Evolutionary conservation across 1,140 invertebrate genomes (phyloP).

Genomic region (Solenopsis fugax): DNA sequence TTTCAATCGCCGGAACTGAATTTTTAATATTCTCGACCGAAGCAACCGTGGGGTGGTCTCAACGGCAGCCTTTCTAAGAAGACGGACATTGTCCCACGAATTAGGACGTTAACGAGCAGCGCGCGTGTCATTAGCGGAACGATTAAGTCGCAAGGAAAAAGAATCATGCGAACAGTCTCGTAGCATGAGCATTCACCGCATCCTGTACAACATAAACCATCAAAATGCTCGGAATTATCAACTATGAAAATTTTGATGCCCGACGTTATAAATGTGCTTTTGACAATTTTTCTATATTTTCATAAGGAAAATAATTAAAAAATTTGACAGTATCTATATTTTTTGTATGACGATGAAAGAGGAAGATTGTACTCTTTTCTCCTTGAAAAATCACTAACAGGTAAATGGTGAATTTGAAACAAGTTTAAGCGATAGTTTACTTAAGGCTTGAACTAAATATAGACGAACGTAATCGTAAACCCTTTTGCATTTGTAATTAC

Average conservation of each 20-base stretch:
- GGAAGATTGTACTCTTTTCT: not conserved
- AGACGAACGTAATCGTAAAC: slow-evolving; percentile 22
- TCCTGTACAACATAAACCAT: slow-evolving; percentile 22
- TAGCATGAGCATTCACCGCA: slow-evolving; percentile 33
- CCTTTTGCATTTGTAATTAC: slow-evolving; percentile 28
- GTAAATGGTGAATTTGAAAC: not conserved
- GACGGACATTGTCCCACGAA: slow-evolving; percentile 22
- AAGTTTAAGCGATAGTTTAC: not conserved
- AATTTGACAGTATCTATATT: not conserved
- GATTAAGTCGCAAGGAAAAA: slow-evolving; percentile 44
- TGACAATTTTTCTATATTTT: not conserved
- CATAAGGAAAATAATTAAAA: not conserved
- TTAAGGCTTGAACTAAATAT: not conserved
- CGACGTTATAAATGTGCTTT: not conserved
- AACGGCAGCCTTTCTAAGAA: slow-evolving; percentile 42
- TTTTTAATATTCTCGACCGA: slow-evolving; percentile 14
- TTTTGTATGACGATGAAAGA: not conserved
- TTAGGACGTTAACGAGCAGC: slow-evolving; percentile 50
- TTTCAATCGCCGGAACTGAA: not conserved
- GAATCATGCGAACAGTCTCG: not conserved
- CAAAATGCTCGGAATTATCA: slow-evolving; percentile 11
- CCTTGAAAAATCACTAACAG: not conserved
- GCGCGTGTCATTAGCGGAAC: slow-evolving; percentile 49
- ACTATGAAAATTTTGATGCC: slow-evolving; percentile 8
- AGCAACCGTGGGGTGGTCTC: slow-evolving; percentile 12